Conservation (phyloP, 2,888 invertebrate species). For the Caenorhabditis imperialis region DNA sequence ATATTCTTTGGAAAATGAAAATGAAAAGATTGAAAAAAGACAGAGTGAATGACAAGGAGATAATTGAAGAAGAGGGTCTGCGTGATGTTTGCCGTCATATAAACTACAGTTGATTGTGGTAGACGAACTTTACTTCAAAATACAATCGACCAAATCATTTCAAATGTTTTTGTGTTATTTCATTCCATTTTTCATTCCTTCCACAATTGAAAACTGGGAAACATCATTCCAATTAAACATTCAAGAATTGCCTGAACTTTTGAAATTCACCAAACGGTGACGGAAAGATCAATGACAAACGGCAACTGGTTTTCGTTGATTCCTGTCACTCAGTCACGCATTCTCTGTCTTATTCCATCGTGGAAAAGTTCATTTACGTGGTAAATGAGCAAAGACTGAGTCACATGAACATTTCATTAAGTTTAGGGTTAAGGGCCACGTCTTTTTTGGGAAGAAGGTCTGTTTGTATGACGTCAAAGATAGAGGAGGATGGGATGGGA, state of each 20-base stretch:
- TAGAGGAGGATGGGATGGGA: neutral
- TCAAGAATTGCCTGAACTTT: constrained; percentile 16
- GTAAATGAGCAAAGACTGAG: neutral
- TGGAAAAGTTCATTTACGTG: constrained; percentile 1
- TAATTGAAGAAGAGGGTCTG: constrained; percentile 7
- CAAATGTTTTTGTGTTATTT: no score
- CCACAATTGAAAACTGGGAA: no score
- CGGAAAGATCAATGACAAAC: constrained; percentile 37
- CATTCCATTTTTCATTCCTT: no score
- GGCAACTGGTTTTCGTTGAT: no score
- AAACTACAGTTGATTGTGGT: constrained; percentile 13
- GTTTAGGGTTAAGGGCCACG: neutral
- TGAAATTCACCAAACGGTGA: constrained; percentile 25
- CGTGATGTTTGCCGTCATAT: constrained; percentile 22
- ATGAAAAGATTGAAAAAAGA: constrained; percentile 3
- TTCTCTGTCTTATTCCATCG: constrained; percentile 11
- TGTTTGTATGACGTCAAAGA: constrained; percentile 21
- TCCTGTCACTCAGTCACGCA: no score
- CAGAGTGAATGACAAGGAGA: constrained; percentile 2
- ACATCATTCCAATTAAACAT: no score
- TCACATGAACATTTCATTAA: constrained; percentile 33
- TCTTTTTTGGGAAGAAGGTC: constrained; percentile 6
- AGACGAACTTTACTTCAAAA: no score
- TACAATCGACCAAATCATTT: no score
- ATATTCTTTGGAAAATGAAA: neutral